Evolutionary conservation across 2,797 vertebrate species (phyloP).

Genomic region (Chromis chromis): DNA sequence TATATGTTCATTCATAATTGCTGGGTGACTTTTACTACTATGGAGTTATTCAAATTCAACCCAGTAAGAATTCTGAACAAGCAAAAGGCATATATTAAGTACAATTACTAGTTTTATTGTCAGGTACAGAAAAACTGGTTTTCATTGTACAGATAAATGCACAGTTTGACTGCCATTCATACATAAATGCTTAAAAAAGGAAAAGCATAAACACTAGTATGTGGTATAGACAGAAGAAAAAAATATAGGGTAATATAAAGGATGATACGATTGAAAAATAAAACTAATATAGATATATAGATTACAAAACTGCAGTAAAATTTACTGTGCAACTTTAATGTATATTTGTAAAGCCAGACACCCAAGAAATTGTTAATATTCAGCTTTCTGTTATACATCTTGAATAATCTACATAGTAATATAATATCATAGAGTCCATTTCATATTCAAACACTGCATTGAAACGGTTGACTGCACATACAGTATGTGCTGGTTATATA

Average conservation of each 20-base stretch:
- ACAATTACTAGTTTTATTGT: slow-evolving; percentile 1
- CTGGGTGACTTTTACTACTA: neutral
- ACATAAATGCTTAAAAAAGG: neutral
- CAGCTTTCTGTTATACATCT: neutral
- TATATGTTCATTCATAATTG: neutral
- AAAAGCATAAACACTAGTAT: neutral
- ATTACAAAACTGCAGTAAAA: neutral
- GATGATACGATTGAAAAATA: neutral
- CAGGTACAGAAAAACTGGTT: neutral
- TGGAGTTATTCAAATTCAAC: neutral
- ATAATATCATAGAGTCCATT: neutral
- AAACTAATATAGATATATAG: neutral
- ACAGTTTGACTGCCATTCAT: neutral
- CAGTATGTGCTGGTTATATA: no score
- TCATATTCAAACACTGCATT: neutral
- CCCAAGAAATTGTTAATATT: neutral
- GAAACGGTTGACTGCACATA: no score
- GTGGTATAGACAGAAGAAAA: neutral
- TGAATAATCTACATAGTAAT: no score
- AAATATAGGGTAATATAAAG: neutral
- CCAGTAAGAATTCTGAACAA: neutral
- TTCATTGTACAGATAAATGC: neutral
- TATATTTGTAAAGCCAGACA: neutral
- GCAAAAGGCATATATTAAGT: neutral
- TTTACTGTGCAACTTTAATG: neutral